Percentiles rank a stretch among this genome's conserved stretches.
phyloP scores from a whole-genome alignment of 1,140 invertebrate species.

The Ceratitis capitata region DNA sequence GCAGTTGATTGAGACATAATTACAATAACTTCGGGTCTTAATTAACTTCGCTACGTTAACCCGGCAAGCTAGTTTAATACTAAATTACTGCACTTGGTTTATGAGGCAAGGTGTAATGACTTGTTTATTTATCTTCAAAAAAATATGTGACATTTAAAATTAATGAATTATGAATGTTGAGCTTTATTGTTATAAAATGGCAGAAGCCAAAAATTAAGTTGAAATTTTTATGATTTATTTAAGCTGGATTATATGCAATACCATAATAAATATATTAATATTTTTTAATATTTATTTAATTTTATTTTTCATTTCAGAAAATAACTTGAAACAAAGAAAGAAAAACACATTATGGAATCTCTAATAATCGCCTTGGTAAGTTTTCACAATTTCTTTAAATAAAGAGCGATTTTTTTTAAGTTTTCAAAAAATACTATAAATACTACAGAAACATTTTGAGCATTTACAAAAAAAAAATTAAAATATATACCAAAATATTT shows the following conservation, averaged over 20 bases:
- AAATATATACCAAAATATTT: too few relatives aligned
- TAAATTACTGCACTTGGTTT: background rate
- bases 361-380: background rate
- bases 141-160: too few relatives aligned
- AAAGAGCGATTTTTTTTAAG: too few relatives aligned
- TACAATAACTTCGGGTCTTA: background rate
- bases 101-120: background rate
- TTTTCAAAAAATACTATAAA: too few relatives aligned
- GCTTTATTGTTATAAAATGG: background rate
- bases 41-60: background rate
- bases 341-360: background rate
- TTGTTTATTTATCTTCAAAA: background rate
- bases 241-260: background rate
- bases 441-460: too few relatives aligned
- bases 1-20: background rate
- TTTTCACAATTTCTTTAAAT: background rate
- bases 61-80: background rate
- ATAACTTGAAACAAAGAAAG: background rate
- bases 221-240: too few relatives aligned
- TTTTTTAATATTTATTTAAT: background rate
- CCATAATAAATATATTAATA: background rate
- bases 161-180: background rate
- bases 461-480: too few relatives aligned
- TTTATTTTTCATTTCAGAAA: too few relatives aligned
- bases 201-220: too few relatives aligned